Evolutionary conservation across 2,888 invertebrate genomes (phyloP), one percentile per base, ranked within the genome.

Genomic region (Siphlonurus alternatus): DNA sequence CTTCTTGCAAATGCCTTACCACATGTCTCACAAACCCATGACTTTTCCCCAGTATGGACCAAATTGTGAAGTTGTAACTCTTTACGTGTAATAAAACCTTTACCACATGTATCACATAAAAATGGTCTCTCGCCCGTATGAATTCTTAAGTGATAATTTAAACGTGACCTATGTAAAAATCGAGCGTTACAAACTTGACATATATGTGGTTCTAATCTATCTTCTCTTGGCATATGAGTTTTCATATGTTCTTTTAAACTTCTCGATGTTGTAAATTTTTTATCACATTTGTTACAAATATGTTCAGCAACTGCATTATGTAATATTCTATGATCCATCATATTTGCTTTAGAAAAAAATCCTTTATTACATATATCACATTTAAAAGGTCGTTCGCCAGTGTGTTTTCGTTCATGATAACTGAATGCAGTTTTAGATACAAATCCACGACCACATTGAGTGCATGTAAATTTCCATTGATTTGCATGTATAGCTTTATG

Each of bases 11-110:
- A 83, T 1, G 81, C 81, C 70, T 82, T 83, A 0, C 81, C 81
- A 68, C 82, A 83, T 69, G 81, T 78, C 67, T 83, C 82, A 69
- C 82, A 83, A 54, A 82, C 79, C 69, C 80, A 83, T 61, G 80
- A 80, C 67, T 82, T 82, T 68, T 83, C 82, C 0, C 82, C 82
- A 0, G 83, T 82, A 69, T 83, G 83, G 7, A 56, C 20, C 0
- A 82, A 82, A 22, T 20, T n/a, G 70, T 83, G 83, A n/a, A 20
- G 56, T n/a, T n/a, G 19, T 22, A 56, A 22, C 7, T 10, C n/a
- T n/a, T 56, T n/a, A 5, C n/a, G 5, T n/a, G 22, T 18, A 22
- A 22, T 22, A 20, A 56, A 56, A 22, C 5, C 22, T 5, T 56
- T 56, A 22, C 56, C n/a, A 22, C 56, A 56, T 5, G 20, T 22